Conservation (phyloP, 2,888 invertebrate genomes). For the Lumbricus terrestris region DNA sequence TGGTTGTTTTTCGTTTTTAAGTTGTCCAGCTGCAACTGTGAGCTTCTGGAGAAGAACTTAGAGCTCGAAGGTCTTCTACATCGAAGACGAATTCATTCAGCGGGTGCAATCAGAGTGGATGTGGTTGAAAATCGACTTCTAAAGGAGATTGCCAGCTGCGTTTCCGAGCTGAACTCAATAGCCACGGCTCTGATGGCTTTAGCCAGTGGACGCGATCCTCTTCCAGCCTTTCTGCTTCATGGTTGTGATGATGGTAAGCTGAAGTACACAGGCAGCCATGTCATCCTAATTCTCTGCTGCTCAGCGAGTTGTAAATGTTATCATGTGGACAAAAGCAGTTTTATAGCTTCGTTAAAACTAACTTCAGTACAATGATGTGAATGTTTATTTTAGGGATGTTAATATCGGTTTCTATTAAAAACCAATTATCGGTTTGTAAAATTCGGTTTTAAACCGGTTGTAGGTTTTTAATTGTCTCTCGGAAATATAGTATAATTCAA, state of each 20-base stretch:
- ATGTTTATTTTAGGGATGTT: too few species aligned
- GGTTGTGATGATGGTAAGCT: not conserved
- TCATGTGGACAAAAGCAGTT: not conserved
- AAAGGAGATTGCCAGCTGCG: not conserved
- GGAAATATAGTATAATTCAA: too few species aligned
- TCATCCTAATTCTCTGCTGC: not conserved
- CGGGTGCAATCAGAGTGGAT: not conserved
- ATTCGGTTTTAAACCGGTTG: too few species aligned
- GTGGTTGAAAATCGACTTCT: not conserved
- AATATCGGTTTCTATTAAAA: too few species aligned
- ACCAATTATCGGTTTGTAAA: too few species aligned
- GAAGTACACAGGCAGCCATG: not conserved
- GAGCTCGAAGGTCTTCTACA: not conserved
- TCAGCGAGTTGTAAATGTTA: not conserved
- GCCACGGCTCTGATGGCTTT: not conserved
- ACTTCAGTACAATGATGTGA: not conserved
- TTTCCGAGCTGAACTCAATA: not conserved
- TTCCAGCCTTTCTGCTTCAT: not conserved
- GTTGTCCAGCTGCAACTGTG: constrained; percentile 4
- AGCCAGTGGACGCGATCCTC: not conserved
- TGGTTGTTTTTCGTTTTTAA: not conserved
- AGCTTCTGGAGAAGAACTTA: not conserved
- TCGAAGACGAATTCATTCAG: not conserved
- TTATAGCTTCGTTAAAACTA: not conserved
- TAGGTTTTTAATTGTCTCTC: too few species aligned